These are phyloP conservation scores for Phenganax marumi DNA, from an alignment of 92 coral and sea anemone species.

Conservation along the genomic window DNA sequence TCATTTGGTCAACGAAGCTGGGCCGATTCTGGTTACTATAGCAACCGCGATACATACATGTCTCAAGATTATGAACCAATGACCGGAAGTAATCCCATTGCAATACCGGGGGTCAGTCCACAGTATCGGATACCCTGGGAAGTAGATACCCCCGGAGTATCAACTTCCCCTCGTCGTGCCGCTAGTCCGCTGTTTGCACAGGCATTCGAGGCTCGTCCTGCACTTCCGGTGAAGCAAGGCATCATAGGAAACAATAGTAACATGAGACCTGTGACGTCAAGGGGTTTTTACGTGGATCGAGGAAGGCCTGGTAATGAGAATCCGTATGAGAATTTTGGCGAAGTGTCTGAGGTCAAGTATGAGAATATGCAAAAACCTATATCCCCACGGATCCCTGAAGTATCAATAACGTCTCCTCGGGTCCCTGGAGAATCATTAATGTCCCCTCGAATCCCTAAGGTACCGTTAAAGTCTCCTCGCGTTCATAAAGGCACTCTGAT, in stretches of 20 bases:
- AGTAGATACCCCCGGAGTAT: background rate
- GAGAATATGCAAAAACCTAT: background rate
- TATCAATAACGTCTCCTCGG: background rate
- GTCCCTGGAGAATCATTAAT: slow-evolving; percentile 7
- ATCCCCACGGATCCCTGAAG: too few species aligned
- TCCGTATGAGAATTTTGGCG: background rate
- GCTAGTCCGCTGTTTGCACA: background rate
- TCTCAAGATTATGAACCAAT: slow-evolving; percentile 31
- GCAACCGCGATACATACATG: slow-evolving; percentile 23
- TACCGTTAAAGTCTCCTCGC: background rate
- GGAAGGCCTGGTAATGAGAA: background rate
- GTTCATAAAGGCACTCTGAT: background rate
- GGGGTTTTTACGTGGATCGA: background rate
- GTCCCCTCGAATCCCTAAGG: background rate
- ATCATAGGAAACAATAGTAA: background rate
- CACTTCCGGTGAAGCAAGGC: slow-evolving; percentile 18
- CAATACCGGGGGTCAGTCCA: slow-evolving; percentile 29
- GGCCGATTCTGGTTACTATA: slow-evolving; percentile 40
- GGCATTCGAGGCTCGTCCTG: slow-evolving; percentile 12
- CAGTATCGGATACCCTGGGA: slow-evolving; percentile 5
- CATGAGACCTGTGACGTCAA: slow-evolving; percentile 3
- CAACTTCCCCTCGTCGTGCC: background rate
- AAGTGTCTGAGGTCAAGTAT: background rate
- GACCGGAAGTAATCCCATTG: slow-evolving; percentile 32
- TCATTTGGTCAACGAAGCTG: background rate